A percentile compares a stretch with the other conserved stretches of the same genome.
Evolutionary conservation across 2,888 invertebrate species (phyloP).

Genomic region (Chrysolina oricalcia): DNA sequence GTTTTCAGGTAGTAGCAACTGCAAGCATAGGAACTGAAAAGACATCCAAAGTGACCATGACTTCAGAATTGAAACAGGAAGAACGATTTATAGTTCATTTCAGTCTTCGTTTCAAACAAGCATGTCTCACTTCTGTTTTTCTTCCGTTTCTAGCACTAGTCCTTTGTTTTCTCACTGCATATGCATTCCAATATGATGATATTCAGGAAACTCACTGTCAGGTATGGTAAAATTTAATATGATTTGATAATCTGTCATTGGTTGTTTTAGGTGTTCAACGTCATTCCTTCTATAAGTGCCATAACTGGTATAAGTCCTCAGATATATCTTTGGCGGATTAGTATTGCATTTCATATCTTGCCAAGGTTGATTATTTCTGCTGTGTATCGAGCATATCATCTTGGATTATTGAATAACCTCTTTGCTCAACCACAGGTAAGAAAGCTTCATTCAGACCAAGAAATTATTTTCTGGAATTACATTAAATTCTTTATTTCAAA

Average conservation of each 20-base stretch:
- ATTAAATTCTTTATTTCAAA: too few relatives aligned
- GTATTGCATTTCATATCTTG: slow-evolving; percentile 92
- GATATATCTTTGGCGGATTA: slow-evolving; percentile 93
- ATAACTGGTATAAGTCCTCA: slow-evolving; percentile 95
- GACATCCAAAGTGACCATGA: slow-evolving; percentile 18
- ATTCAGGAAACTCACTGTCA: slow-evolving; percentile 96
- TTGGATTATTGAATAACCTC: slow-evolving; percentile 76
- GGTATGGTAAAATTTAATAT: slow-evolving; percentile 76
- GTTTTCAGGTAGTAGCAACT: slow-evolving; percentile 2
- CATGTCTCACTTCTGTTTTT: slow-evolving; percentile 88
- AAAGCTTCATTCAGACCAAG: too few relatives aligned
- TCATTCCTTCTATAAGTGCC: slow-evolving; percentile 96
- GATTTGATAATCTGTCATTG: background rate
- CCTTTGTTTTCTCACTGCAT: slow-evolving; percentile 91
- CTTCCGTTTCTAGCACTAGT: slow-evolving; percentile 89
- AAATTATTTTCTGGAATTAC: too few relatives aligned
- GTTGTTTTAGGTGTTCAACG: slow-evolving; percentile 89
- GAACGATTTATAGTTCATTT: slow-evolving; percentile 76
- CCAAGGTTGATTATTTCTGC: slow-evolving; percentile 92
- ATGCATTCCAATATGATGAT: slow-evolving; percentile 93
- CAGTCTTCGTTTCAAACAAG: slow-evolving; percentile 83
- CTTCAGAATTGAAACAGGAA: slow-evolving; percentile 39
- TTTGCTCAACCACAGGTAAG: slow-evolving; percentile 75
- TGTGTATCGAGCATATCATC: slow-evolving; percentile 88
- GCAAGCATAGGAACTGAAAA: background rate